These are phyloP conservation scores for Vanessa cardui DNA, from an alignment of 2,888 invertebrate genomes.

Conservation along the genomic window DNA sequence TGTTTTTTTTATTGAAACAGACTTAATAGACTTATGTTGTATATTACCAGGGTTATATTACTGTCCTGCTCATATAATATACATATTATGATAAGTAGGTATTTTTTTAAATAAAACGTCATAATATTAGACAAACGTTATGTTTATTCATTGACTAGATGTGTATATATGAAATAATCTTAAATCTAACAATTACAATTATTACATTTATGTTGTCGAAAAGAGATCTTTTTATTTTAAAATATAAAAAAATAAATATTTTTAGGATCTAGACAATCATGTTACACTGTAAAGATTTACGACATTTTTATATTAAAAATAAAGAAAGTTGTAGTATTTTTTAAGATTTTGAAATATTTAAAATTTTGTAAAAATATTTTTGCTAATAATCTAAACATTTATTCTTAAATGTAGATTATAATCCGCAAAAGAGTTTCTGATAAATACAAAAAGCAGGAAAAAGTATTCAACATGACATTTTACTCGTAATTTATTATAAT, in stretches of 20 bases:
- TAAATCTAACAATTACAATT: conserved; percentile 19
- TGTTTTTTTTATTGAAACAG: too few species aligned
- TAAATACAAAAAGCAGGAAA: background rate
- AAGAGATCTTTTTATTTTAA: background rate
- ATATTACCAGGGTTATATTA: too few species aligned
- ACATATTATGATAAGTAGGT: background rate
- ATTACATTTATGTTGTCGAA: background rate
- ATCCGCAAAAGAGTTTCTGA: background rate
- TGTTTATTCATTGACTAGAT: conserved; percentile 42
- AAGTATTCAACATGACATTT: background rate
- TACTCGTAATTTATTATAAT: background rate
- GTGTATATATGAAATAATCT: conserved; percentile 29
- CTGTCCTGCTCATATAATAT: too few species aligned
- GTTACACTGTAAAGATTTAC: background rate
- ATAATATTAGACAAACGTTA: conserved; percentile 36
- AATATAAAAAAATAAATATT: background rate
- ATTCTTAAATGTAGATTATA: background rate
- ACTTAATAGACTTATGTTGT: too few species aligned
- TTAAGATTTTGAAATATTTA: too few species aligned
- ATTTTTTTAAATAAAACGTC: conserved; percentile 24
- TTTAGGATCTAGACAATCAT: background rate
- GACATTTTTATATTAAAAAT: background rate
- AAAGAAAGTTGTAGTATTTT: too few species aligned
- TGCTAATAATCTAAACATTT: background rate
- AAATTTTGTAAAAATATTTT: too few species aligned